Evolutionary conservation across 2,888 invertebrate species (phyloP).

Genomic region (Allolobophora icterica): DNA sequence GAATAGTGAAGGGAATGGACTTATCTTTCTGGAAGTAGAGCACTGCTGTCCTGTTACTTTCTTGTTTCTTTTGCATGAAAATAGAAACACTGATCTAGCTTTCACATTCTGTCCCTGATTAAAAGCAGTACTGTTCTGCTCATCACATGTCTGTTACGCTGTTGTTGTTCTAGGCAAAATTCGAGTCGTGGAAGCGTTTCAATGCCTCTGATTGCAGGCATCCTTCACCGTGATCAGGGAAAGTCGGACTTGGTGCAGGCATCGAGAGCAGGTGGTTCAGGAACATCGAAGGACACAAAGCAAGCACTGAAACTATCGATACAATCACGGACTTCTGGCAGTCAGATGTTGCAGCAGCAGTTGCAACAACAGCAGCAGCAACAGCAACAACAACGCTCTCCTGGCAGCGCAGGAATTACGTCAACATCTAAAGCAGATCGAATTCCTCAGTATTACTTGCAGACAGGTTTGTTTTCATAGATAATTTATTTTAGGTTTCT

Average conservation of each 20-base stretch:
- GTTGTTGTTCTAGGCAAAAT: not conserved
- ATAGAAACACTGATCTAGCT: not conserved
- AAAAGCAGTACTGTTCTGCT: not conserved
- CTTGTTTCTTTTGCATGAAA: too few relatives aligned
- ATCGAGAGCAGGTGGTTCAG: not conserved
- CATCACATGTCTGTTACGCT: not conserved
- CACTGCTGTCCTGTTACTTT: not conserved
- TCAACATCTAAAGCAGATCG: not conserved
- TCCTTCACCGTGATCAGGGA: conserved; percentile 6
- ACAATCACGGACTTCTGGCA: not conserved
- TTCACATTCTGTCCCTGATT: not conserved
- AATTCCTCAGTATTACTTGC: conserved; percentile 22
- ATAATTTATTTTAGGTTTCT: not conserved
- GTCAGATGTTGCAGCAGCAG: conserved; percentile 8
- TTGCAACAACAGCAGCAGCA: conserved; percentile 17
- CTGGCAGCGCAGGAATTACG: conserved; percentile 18
- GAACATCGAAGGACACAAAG: conserved; percentile 15
- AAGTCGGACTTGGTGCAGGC: not conserved
- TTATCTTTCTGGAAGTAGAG: not conserved
- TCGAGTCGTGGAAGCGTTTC: not conserved
- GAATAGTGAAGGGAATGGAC: not conserved
- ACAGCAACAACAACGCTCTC: not conserved
- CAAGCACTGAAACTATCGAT: conserved; percentile 23
- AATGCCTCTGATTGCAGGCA: not conserved
- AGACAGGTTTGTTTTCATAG: not conserved